Evolutionary conservation across 2,888 invertebrate genomes (phyloP), one percentile per base, ranked within the genome.

Genomic region (Microdon myrmicae): DNA sequence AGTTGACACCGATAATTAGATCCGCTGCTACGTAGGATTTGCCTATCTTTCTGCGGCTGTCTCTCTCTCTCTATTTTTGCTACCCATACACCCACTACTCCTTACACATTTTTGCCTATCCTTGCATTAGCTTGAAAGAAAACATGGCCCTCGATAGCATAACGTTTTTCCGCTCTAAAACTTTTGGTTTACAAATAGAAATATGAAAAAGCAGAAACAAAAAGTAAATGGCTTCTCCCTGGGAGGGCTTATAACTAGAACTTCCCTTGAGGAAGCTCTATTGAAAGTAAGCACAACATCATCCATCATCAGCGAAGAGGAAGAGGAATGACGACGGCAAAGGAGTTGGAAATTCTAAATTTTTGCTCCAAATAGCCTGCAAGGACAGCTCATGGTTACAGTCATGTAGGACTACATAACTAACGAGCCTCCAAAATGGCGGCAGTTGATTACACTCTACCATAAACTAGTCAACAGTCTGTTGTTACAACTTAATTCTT

Each of bases 101-200:
- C n/a, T n/a, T n/a, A n/a, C n/a, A n/a, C n/a, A n/a, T n/a, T n/a
- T n/a, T n/a, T n/a, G n/a, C n/a, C n/a, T n/a, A n/a, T n/a, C n/a
- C n/a, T n/a, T n/a, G n/a, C n/a, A n/a, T n/a, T n/a, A n/a, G n/a
- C n/a, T 51, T 39, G 41, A 43, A 39, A 37, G 51, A 37, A 47
- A n/a, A n/a, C n/a, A n/a, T n/a, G 16, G 31, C 41, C 51, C 56
- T 51, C 37, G 45, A 61, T 49, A 64, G 34, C 53, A 47, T 58
- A 58, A 51, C 64, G 58, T 41, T 64, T 64, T 64, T 64, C 64
- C 64, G 64, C 64, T 58, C 64, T 43, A 64, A 43, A 64, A 58
- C 35, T 51, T 64, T 58, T 44, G 26, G 31, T 49, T 7, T 7
- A 12, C 6, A 28, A 28, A 28, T 28, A 4, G 10, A 28, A 28